phyloP scores from a whole-genome alignment of 2,797 vertebrate genomes.

The Argentina silus region DNA sequence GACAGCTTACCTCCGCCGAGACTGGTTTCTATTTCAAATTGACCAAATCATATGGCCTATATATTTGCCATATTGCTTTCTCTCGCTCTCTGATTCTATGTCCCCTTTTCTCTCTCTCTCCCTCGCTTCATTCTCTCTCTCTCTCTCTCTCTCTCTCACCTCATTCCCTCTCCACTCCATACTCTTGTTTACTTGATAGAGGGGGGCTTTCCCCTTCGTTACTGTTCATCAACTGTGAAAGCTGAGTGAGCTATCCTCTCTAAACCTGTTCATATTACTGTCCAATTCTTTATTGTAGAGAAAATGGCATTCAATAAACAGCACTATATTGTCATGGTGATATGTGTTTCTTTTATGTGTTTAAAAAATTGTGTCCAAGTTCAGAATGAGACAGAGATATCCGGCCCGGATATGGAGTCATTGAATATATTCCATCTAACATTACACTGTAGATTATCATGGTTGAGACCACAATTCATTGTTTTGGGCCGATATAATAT shows the following conservation, averaged over 20 bases:
- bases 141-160: conserved; percentile 10
- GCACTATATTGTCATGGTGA: conserved; percentile 44
- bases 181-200: conserved; percentile 47
- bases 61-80: conserved; percentile 27
- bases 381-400: too few relatives aligned
- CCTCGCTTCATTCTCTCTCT: conserved; percentile 2
- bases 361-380: neutral
- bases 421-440: too few relatives aligned
- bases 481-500: too few relatives aligned
- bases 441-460: too few relatives aligned
- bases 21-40: conserved; percentile 30
- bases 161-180: neutral
- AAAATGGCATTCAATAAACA: conserved; percentile 71
- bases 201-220: conserved; percentile 39
- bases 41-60: conserved; percentile 43
- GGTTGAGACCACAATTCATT: too few relatives aligned
- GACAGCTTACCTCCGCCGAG: neutral
- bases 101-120: conserved; percentile 8
- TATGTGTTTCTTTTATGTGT: conserved; percentile 20
- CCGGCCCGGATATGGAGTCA: too few relatives aligned
- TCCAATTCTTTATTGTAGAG: conserved; percentile 63
- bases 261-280: conserved; percentile 58
- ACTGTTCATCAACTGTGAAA: conserved; percentile 63
- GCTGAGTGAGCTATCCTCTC: conserved; percentile 56
- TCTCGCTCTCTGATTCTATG: conserved; percentile 17